phyloP scores from a whole-genome alignment of 2,797 vertebrate genomes.

The Syngnathus acus region DNA sequence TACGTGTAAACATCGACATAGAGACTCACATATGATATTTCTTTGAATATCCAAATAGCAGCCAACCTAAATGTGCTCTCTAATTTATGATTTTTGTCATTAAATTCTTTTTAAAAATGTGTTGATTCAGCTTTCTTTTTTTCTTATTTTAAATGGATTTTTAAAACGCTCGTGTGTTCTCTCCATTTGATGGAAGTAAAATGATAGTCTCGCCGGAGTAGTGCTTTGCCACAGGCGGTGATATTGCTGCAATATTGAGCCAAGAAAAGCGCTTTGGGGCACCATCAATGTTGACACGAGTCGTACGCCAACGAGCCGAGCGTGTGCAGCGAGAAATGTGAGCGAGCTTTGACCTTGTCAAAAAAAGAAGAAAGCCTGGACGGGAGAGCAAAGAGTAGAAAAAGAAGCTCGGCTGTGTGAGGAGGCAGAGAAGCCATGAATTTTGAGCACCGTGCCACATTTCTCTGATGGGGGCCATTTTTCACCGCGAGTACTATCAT shows the following conservation, averaged over 20 bases:
- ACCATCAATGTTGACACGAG: background rate
- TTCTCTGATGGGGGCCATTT: conserved; percentile 38
- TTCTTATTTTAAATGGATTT: too few relatives aligned
- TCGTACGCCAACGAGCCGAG: background rate
- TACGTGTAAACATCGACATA: background rate
- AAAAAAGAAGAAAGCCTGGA: background rate
- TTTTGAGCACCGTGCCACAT: conserved; percentile 44
- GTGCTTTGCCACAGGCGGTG: too few relatives aligned
- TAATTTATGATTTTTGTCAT: too few relatives aligned
- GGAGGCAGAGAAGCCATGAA: conserved; percentile 26
- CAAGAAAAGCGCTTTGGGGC: background rate
- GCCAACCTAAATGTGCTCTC: too few relatives aligned
- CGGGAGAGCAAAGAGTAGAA: background rate
- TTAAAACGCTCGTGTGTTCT: too few relatives aligned
- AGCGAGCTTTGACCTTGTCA: conserved; percentile 1
- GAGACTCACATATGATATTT: background rate
- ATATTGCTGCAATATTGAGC: too few relatives aligned
- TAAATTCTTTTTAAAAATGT: too few relatives aligned
- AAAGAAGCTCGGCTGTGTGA: conserved; percentile 4
- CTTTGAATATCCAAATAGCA: background rate
- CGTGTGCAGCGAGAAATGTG: background rate
- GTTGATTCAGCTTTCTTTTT: too few relatives aligned
- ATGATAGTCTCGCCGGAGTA: too few relatives aligned
- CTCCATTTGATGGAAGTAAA: too few relatives aligned
- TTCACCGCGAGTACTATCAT: conserved; percentile 38